These are phyloP conservation scores for Brienomyrus longianalis DNA, from an alignment of 2,113 vertebrate species.

Conservation along the genomic window DNA sequence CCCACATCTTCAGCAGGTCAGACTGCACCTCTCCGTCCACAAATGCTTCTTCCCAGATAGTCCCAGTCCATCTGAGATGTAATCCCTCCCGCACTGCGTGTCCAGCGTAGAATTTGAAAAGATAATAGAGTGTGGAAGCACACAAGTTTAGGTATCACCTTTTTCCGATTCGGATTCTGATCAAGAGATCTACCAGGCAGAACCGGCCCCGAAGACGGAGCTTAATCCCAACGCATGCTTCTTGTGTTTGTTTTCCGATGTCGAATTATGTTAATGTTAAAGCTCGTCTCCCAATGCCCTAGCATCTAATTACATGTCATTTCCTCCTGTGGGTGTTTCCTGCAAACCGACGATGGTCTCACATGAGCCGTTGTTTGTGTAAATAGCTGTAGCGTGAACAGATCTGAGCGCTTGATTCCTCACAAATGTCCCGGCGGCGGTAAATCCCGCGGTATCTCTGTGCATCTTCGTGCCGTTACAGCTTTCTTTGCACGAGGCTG, in stretches of 20 bases:
- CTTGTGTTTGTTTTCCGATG: background rate
- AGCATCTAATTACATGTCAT: background rate
- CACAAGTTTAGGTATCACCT: background rate
- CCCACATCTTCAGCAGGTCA: background rate
- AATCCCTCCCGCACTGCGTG: background rate
- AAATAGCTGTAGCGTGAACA: constrained; percentile 57
- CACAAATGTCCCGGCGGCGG: background rate
- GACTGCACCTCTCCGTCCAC: background rate
- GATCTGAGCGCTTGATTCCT: constrained; percentile 36
- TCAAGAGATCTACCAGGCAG: background rate
- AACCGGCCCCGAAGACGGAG: background rate
- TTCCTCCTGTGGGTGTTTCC: constrained; percentile 9
- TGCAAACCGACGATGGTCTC: constrained; percentile 50
- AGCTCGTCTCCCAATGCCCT: background rate
- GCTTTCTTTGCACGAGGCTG: background rate
- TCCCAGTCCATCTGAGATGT: background rate
- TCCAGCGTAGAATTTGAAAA: background rate
- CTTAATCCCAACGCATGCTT: background rate
- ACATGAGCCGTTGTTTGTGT: constrained; percentile 63
- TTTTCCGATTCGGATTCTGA: background rate
- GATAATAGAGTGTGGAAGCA: background rate
- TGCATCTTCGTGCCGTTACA: background rate
- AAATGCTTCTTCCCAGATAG: background rate
- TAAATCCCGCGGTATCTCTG: background rate
- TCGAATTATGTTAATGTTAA: background rate